These are phyloP conservation scores for Venustaconcha ellipsiformis DNA, from an alignment of 1,140 invertebrate species.

Conservation along the genomic window DNA sequence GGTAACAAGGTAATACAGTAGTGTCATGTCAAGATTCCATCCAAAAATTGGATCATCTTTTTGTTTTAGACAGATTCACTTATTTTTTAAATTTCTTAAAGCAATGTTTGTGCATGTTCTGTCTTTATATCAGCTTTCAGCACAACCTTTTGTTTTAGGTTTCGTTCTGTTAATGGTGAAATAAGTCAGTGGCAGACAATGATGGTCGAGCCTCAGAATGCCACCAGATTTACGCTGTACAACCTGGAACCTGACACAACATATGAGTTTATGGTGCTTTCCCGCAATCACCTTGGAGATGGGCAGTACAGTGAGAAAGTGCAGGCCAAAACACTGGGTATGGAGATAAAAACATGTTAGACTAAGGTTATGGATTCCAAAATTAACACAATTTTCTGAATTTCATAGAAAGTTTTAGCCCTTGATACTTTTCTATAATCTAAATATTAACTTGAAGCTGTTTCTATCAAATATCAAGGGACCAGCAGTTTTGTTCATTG, in stretches of 20 bases:
- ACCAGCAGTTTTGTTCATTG: too few relatives aligned
- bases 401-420: too few relatives aligned
- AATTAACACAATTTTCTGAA: neutral
- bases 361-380: neutral
- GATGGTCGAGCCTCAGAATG: constrained; percentile 75
- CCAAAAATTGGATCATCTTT: too few relatives aligned
- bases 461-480: too few relatives aligned
- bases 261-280: constrained; percentile 97
- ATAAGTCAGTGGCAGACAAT: constrained; percentile 55
- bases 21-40: too few relatives aligned
- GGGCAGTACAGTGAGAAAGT: constrained; percentile 95
- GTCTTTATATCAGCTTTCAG: too few relatives aligned
- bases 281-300: constrained; percentile 92
- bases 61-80: too few relatives aligned
- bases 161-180: constrained; percentile 36
- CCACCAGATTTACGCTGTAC: constrained; percentile 91
- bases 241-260: constrained; percentile 88
- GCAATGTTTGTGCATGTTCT: too few relatives aligned
- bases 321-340: constrained; percentile 90
- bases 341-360: constrained; percentile 40
- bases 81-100: too few relatives aligned
- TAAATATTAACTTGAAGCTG: too few relatives aligned
- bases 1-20: too few relatives aligned
- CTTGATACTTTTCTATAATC: too few relatives aligned
- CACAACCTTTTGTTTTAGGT: constrained; percentile 40